Conservation (phyloP, 2,113 vertebrate species). For the Aramus guarauna region DNA sequence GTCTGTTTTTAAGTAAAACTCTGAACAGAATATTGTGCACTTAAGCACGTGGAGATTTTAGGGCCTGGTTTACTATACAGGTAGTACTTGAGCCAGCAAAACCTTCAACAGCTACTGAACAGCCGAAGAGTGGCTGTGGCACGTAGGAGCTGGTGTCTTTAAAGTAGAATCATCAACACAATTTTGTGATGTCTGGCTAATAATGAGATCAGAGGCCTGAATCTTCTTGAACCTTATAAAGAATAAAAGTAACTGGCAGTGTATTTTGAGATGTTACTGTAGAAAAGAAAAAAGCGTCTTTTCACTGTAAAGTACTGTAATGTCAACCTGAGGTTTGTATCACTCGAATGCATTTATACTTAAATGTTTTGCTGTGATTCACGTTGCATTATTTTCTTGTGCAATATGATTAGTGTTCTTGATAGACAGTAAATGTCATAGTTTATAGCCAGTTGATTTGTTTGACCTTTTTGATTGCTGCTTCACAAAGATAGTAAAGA, state of each 20-base stretch:
- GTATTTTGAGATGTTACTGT: background rate
- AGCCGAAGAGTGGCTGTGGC: background rate
- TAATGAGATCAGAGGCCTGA: background rate
- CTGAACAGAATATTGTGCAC: background rate
- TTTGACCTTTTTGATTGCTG: slow-evolving; percentile 25
- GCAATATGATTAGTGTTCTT: slow-evolving; percentile 30
- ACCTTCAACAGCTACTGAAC: background rate
- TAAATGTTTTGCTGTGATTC: slow-evolving; percentile 42
- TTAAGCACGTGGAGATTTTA: background rate
- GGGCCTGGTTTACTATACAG: background rate
- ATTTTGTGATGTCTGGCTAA: background rate
- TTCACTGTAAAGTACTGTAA: background rate
- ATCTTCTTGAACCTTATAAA: slow-evolving; percentile 14
- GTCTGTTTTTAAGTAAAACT: background rate
- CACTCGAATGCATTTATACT: slow-evolving; percentile 5
- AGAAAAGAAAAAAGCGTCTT: background rate
- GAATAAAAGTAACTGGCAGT: slow-evolving; percentile 14
- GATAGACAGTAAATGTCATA: slow-evolving; percentile 52
- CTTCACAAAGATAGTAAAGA: slow-evolving; percentile 2
- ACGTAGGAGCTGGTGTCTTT: background rate
- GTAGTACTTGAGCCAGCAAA: background rate
- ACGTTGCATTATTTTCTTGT: slow-evolving; percentile 28
- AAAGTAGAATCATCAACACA: background rate
- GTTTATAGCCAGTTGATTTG: slow-evolving; percentile 48
- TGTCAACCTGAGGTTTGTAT: background rate